Base-by-base conservation (phyloP, 2,113 vertebrate genomes). In the Macroglossus sobrinus region DNA sequence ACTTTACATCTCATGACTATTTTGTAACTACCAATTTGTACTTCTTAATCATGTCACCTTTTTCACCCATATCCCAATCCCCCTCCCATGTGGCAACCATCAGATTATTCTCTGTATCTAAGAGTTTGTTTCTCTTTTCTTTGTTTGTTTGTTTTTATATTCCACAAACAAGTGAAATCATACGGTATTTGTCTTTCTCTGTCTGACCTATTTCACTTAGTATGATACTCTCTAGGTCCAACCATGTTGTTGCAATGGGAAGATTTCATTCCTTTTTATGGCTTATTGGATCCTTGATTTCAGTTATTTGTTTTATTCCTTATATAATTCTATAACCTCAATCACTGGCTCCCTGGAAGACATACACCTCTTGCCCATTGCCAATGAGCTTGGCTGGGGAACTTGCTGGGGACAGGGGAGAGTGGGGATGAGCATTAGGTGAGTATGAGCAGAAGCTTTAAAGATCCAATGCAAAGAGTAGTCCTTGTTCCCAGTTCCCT, bases 281-380 rank as follows among this genome's bases (percentile, higher is more conserved):
- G 71, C 71, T 14, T 33, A 57, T 1, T 33, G 11, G 79, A 64
- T 57, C 45, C n/a, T 53, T 30, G 40, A 55, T 84, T 50, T 66
- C 55, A 53, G 5, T 2, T 24, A 35, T 24, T 61, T 71, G 22
- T 24, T 71, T 93, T 50, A 45, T 19, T 78, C 14, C 71, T 50
- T 84, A 43, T 40, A 50, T 38, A 84, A 24, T 30, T 89, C 45
- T 55, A 3, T 69, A 30, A 68, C 22, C 10, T 95, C 30, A 72
- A 21, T 24, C 55, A 19, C 71, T n/a, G 45, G 26, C 45, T 80
- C 55, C 63, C 35, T 19, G 8, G 53, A 66, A 91, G 50, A n/a
- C 40, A n/a, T 28, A 18, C 0, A 0, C 11, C 45, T 50, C 11
- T 45, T 50, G 9, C 22, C 2, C 0, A 2, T 3, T 12, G 61